Conservation (phyloP, 2,888 invertebrate species). For the Chloromyia formosa region DNA sequence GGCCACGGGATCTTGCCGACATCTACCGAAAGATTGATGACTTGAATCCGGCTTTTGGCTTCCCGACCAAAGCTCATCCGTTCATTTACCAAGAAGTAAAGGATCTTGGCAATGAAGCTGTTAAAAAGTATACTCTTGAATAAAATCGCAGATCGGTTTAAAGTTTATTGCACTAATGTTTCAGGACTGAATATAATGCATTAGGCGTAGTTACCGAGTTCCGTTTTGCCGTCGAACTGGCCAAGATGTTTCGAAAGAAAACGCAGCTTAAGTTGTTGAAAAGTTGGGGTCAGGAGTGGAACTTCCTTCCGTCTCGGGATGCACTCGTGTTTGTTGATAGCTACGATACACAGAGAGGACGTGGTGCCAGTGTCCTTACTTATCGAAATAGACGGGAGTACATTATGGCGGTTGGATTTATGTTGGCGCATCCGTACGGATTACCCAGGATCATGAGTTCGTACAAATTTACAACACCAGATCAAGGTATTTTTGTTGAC, state of each 20-base stretch:
- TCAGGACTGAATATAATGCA: slow-evolving; percentile 65
- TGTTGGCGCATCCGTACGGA: slow-evolving; percentile 81
- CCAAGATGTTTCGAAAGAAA: slow-evolving; percentile 67
- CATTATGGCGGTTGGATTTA: slow-evolving; percentile 67
- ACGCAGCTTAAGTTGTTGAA: slow-evolving; percentile 72
- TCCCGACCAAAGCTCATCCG: slow-evolving; percentile 64
- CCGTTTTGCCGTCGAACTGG: slow-evolving; percentile 62
- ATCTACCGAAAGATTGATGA: slow-evolving; percentile 65
- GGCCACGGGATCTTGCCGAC: slow-evolving; percentile 58
- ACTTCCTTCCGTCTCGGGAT: slow-evolving; percentile 68
- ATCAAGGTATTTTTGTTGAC: slow-evolving; percentile 56
- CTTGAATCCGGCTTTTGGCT: slow-evolving; percentile 66
- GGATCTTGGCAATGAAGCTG: slow-evolving; percentile 60
- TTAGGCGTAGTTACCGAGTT: slow-evolving; percentile 79
- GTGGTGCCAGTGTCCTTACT: slow-evolving; percentile 63
- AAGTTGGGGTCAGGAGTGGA: slow-evolving; percentile 75
- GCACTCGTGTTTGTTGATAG: slow-evolving; percentile 87
- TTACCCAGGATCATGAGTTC: slow-evolving; percentile 84
- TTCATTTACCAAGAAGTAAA: slow-evolving; percentile 69
- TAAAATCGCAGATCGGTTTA: neutral
- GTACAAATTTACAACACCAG: slow-evolving; percentile 69
- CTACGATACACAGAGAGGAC: slow-evolving; percentile 88
- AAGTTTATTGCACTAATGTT: neutral
- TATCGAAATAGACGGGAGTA: slow-evolving; percentile 60
- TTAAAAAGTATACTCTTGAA: slow-evolving; percentile 52